A percentile compares a stretch with the other conserved stretches of the same genome.
Conservation (phyloP, 1,140 invertebrate genomes). For the Melanaphis sacchari region DNA sequence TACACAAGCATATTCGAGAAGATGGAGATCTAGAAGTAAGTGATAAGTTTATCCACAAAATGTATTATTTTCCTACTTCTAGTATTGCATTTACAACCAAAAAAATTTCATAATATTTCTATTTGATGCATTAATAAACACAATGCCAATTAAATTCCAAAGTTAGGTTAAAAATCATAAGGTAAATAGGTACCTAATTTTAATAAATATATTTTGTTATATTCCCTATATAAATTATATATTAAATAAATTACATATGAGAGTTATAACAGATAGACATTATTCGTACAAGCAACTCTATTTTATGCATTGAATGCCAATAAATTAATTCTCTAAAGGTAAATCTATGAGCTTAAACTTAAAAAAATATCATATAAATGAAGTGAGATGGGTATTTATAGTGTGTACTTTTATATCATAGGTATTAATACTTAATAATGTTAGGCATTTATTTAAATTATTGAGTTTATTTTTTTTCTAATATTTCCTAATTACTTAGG, state of each 20-base stretch:
- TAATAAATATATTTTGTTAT: too few relatives aligned
- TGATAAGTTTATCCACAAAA: slow-evolving; percentile 21
- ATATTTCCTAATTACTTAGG: too few relatives aligned
- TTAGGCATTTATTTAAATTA: not conserved
- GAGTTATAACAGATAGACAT: too few relatives aligned
- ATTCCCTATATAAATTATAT: too few relatives aligned
- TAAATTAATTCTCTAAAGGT: not conserved
- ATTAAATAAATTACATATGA: too few relatives aligned
- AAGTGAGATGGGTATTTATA: not conserved
- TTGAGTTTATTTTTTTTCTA: too few relatives aligned
- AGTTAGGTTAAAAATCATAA: too few relatives aligned
- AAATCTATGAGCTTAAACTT: not conserved
- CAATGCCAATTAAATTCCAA: too few relatives aligned
- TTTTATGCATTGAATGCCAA: not conserved
- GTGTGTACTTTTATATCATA: too few relatives aligned
- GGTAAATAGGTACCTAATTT: too few relatives aligned
- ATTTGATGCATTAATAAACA: not conserved
- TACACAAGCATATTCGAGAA: slow-evolving; percentile 55
- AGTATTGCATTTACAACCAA: not conserved
- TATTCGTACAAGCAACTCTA: not conserved
- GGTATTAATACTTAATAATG: not conserved
- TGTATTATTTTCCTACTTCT: not conserved
- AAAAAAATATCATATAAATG: not conserved
- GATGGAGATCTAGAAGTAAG: slow-evolving; percentile 67
- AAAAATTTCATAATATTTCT: not conserved